phyloP scores from a whole-genome alignment of 2,888 invertebrate species.

The Eupithecia tripunctaria region DNA sequence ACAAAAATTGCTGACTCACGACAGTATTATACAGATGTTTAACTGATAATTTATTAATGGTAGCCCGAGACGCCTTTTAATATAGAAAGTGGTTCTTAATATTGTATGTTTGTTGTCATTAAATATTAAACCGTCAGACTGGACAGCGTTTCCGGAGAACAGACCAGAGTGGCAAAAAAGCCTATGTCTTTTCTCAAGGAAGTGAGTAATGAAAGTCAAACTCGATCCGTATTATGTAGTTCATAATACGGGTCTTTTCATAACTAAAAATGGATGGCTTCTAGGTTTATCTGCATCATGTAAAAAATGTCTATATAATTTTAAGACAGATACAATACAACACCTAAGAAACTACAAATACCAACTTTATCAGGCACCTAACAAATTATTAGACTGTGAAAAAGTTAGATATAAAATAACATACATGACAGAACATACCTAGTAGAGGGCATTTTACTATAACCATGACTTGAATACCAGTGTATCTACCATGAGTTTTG shows the following conservation, averaged over 20 bases:
- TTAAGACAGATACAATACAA: too few relatives aligned
- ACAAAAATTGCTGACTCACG: constrained; percentile 59
- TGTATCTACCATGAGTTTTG: too few relatives aligned
- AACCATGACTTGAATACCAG: too few relatives aligned
- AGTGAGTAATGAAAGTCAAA: too few relatives aligned
- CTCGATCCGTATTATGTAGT: too few relatives aligned
- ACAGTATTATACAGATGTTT: constrained; percentile 72
- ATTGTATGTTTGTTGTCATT: constrained; percentile 47
- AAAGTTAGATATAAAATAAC: neutral
- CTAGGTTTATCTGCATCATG: neutral
- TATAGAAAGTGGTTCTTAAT: constrained; percentile 39
- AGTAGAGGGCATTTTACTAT: too few relatives aligned
- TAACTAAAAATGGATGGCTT: neutral
- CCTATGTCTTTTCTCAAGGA: too few relatives aligned
- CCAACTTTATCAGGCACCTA: neutral
- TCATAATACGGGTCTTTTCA: too few relatives aligned
- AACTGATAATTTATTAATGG: constrained; percentile 71
- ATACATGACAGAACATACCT: neutral
- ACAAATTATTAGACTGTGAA: neutral
- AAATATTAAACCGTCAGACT: too few relatives aligned
- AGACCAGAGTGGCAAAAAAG: too few relatives aligned
- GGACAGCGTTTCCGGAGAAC: too few relatives aligned
- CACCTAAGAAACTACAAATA: neutral
- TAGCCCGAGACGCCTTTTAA: constrained; percentile 41
- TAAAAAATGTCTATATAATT: neutral